phyloP scores from a whole-genome alignment of 2,888 invertebrate species.

The Andrena trimmerana region DNA sequence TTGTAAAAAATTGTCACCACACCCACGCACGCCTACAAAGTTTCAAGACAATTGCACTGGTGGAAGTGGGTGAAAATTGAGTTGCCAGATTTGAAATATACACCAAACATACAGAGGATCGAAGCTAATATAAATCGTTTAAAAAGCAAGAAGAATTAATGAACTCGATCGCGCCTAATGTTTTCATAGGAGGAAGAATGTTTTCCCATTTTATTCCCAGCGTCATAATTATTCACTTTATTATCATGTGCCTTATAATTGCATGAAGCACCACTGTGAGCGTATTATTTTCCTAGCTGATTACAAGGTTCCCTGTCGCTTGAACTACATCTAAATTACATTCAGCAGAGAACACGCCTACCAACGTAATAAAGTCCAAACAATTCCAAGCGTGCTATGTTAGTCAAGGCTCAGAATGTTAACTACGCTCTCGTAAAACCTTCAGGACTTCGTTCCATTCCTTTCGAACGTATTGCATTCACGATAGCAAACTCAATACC shows the following conservation, averaged over 20 bases:
- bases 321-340: constrained; percentile 1
- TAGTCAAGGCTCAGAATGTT: background rate
- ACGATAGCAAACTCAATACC: background rate
- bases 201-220: constrained; percentile 19
- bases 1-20: too few species aligned
- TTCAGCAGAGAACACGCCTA: background rate
- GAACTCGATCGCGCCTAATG: background rate
- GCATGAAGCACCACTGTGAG: background rate
- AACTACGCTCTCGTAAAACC: background rate
- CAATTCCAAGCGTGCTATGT: background rate
- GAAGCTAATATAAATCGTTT: too few species aligned
- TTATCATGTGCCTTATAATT: constrained; percentile 4
- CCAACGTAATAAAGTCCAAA: background rate
- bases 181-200: background rate
- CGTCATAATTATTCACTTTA: constrained; percentile 6
- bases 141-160: background rate
- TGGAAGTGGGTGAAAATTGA: too few species aligned
- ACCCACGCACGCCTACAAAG: too few species aligned
- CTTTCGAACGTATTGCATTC: background rate
- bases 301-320: background rate
- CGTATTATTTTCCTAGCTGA: background rate
- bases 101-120: too few species aligned
- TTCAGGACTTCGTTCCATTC: background rate
- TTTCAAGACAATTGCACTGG: too few species aligned
- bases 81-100: too few species aligned